Conservation (phyloP, 1,140 invertebrate species). For the Ostrea denselamellosa region DNA sequence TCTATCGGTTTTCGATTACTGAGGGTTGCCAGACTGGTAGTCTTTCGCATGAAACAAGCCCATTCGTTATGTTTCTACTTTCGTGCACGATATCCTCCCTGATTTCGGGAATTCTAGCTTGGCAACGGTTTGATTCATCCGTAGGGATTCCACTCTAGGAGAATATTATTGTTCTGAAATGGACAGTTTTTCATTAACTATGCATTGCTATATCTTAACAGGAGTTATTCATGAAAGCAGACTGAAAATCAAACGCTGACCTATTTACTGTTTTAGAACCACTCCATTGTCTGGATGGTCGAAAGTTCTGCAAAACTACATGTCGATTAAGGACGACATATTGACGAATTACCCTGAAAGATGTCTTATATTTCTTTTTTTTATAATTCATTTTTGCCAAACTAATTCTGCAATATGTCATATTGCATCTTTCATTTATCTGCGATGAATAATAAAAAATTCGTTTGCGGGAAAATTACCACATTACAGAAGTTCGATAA, state of each 20-base stretch:
- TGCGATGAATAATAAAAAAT: too few species aligned
- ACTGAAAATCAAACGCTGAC: background rate
- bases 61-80: background rate
- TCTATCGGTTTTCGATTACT: background rate
- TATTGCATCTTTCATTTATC: too few species aligned
- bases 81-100: background rate
- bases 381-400: too few species aligned
- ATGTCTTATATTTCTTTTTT: too few species aligned
- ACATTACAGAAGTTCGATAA: too few species aligned
- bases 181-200: conserved; percentile 8
- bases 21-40: background rate
- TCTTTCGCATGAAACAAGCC: background rate
- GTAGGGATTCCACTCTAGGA: background rate
- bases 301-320: too few species aligned
- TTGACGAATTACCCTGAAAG: too few species aligned
- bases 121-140: background rate
- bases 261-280: background rate
- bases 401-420: too few species aligned
- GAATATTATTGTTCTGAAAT: conserved; percentile 8
- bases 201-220: conserved; percentile 13
- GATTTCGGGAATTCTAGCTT: background rate
- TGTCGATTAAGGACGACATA: too few species aligned
- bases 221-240: background rate
- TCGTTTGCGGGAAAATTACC: too few species aligned
- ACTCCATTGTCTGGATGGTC: too few species aligned